phyloP scores from a whole-genome alignment of 2,113 vertebrate genomes.

The Clarias batrachus region DNA sequence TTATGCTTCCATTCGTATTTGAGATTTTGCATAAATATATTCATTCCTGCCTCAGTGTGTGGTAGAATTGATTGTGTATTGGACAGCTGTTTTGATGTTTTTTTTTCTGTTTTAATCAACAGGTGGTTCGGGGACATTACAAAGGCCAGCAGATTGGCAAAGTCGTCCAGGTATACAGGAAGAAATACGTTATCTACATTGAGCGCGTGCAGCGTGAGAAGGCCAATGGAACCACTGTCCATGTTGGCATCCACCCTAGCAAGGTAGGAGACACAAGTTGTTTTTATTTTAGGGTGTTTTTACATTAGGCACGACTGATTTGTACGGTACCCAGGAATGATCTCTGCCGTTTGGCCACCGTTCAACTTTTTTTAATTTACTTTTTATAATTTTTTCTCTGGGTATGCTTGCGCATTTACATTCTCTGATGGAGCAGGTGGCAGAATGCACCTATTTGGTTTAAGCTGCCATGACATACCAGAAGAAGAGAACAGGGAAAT shows the following conservation, averaged over 20 bases:
- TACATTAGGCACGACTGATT: too few species aligned
- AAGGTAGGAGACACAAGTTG: slow-evolving; percentile 71
- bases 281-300: background rate
- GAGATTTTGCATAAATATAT: background rate
- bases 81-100: background rate
- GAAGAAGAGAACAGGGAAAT: too few species aligned
- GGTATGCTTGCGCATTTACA: too few species aligned
- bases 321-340: too few species aligned
- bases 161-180: slow-evolving; percentile 92
- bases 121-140: slow-evolving; percentile 92
- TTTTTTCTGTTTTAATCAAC: background rate
- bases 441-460: too few species aligned
- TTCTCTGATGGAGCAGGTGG: too few species aligned
- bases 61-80: background rate
- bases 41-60: background rate
- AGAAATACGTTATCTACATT: slow-evolving; percentile 92
- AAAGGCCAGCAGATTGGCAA: slow-evolving; percentile 95
- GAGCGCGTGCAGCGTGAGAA: slow-evolving; percentile 91
- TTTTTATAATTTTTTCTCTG: too few species aligned
- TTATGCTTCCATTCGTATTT: background rate
- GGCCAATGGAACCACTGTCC: slow-evolving; percentile 90
- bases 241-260: slow-evolving; percentile 91
- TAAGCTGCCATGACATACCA: too few species aligned
- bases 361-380: too few species aligned
- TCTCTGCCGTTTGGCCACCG: too few species aligned